Evolutionary conservation across 1,140 invertebrate species (phyloP).

Genomic region (Zaprionus nigranus): DNA sequence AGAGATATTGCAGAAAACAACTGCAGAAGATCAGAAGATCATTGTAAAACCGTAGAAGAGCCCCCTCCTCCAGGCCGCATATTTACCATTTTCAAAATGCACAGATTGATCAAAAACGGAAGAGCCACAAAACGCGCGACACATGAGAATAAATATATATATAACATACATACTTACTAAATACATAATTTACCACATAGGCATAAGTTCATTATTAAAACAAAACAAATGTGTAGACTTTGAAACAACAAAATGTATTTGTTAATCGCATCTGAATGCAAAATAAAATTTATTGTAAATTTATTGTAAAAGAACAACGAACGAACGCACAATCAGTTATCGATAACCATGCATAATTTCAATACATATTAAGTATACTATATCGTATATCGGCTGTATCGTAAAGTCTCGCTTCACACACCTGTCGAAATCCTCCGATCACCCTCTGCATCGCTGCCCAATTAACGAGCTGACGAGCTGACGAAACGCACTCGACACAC

Average conservation of each 20-base stretch:
- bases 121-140: conserved; percentile 62
- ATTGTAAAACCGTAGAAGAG: not conserved
- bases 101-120: conserved; percentile 26
- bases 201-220: conserved; percentile 71
- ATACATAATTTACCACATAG: conserved; percentile 71
- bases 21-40: conserved; percentile 12
- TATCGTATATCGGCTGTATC: not conserved
- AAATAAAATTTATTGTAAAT: conserved; percentile 77
- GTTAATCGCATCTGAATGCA: conserved; percentile 78
- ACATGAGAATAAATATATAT: conserved; percentile 56
- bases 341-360: not conserved
- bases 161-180: conserved; percentile 73
- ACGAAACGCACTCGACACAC: conserved; percentile 9
- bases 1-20: conserved; percentile 1
- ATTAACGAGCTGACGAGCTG: conserved; percentile 21
- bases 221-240: conserved; percentile 65
- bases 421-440: not conserved
- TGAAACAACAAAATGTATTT: conserved; percentile 62
- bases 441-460: conserved; percentile 16
- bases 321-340: not conserved
- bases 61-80: conserved; percentile 15
- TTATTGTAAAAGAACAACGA: conserved; percentile 72
- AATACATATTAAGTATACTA: not conserved
- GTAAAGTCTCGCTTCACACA: not conserved
- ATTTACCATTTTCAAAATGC: conserved; percentile 53